These are phyloP conservation scores for Calidris pugnax DNA, from an alignment of 2,113 vertebrate species.

Conservation along the genomic window DNA sequence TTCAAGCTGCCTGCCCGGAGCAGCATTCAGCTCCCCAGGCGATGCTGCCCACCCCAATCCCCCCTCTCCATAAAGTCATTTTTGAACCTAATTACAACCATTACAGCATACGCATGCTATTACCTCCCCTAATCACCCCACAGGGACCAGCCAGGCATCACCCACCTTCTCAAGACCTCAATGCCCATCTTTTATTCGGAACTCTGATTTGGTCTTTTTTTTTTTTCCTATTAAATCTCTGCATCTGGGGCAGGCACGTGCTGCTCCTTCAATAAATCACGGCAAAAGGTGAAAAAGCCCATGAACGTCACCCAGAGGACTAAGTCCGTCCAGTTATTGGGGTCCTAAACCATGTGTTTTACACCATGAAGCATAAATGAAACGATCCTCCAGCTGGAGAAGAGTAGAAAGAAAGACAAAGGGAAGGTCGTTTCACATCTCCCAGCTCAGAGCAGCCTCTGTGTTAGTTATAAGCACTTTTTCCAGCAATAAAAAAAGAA, in stretches of 20 bases:
- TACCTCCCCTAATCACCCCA: neutral
- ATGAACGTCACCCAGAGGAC: neutral
- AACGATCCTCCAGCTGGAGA: neutral
- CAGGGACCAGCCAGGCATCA: fast-evolving
- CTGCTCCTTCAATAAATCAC: neutral
- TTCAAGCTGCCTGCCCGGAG: neutral
- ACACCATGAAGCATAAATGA: neutral
- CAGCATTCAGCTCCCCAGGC: neutral
- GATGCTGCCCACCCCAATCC: neutral
- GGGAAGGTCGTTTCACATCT: neutral
- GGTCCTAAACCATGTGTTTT: neutral
- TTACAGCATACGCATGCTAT: neutral
- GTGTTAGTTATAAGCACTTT: neutral
- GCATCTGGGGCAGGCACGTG: neutral
- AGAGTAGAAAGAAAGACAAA: neutral
- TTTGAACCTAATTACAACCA: neutral
- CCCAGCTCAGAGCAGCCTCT: neutral
- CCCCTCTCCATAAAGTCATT: neutral
- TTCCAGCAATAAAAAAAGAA: fast-evolving
- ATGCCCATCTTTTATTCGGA: neutral
- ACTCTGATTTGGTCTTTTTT: neutral
- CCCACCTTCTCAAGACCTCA: neutral
- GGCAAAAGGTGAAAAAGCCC: neutral
- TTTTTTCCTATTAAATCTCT: neutral
- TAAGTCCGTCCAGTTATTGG: neutral